Percentiles rank a stretch among this genome's conserved stretches.
phyloP scores from a whole-genome alignment of 2,888 invertebrate genomes.

The Orgyia antiqua region DNA sequence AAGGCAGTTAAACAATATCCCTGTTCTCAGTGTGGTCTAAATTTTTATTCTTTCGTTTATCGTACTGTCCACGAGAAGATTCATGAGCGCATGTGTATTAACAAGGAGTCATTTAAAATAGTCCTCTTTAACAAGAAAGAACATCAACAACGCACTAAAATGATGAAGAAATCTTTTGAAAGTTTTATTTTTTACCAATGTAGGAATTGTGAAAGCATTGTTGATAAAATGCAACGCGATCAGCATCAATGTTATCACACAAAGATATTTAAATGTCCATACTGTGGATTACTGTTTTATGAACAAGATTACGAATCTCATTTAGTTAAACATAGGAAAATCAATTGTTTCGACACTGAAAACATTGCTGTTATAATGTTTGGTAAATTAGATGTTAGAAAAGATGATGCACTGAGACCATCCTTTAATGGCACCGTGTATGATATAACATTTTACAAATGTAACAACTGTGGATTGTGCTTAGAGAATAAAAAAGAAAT shows the following conservation, averaged over 20 bases:
- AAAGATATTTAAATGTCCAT: slow-evolving; percentile 35
- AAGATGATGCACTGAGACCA: slow-evolving; percentile 10
- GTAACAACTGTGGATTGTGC: slow-evolving; percentile 44
- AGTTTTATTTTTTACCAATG: slow-evolving; percentile 49
- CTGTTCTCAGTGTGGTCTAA: slow-evolving; percentile 44
- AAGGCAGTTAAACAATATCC: slow-evolving; percentile 31
- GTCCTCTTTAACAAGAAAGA: slow-evolving; percentile 42
- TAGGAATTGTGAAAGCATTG: slow-evolving; percentile 43
- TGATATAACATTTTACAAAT: slow-evolving; percentile 52
- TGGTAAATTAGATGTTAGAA: slow-evolving; percentile 24
- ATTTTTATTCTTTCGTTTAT: slow-evolving; percentile 33
- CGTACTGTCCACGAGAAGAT: slow-evolving; percentile 39
- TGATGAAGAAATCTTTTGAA: slow-evolving; percentile 24
- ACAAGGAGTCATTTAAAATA: slow-evolving; percentile 37
- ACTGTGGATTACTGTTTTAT: slow-evolving; percentile 43
- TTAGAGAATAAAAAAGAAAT: slow-evolving; percentile 23
- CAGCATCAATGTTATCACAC: slow-evolving; percentile 36
- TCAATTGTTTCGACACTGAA: slow-evolving; percentile 33
- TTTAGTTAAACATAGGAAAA: slow-evolving; percentile 37
- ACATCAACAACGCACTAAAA: slow-evolving; percentile 33
- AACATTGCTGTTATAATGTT: slow-evolving; percentile 50
- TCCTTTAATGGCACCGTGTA: slow-evolving; percentile 39
- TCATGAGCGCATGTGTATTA: slow-evolving; percentile 29
- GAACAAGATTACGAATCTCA: slow-evolving; percentile 37
- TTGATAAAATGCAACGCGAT: slow-evolving; percentile 32